phyloP scores from a whole-genome alignment of 2,797 vertebrate species.

The Gouania willdenowi region DNA sequence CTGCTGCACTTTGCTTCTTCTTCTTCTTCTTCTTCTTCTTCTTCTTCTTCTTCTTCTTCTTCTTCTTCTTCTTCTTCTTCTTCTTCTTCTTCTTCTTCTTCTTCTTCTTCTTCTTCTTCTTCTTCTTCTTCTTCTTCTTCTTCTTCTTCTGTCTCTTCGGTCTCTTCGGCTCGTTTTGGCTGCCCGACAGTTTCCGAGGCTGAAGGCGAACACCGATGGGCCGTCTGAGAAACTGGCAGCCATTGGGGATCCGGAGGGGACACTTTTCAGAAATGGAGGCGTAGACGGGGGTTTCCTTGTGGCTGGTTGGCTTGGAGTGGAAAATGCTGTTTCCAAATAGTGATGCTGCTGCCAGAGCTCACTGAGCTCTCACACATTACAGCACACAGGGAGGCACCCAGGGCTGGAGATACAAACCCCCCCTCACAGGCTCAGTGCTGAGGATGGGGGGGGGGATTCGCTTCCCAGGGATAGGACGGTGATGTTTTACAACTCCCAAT shows the following conservation, averaged over 20 bases:
- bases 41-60: not conserved
- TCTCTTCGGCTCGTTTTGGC: conserved; percentile 57
- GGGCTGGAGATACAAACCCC: conserved; percentile 50
- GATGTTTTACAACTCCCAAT: conserved; percentile 55
- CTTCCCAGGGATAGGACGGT: conserved; percentile 27
- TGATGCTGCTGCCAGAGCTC: conserved; percentile 47
- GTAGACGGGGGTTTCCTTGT: conserved; percentile 31
- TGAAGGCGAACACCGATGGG: conserved; percentile 74
- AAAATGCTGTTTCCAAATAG: conserved; percentile 55
- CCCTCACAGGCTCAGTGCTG: no score
- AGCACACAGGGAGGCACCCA: no score
- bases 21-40: conserved; percentile 2
- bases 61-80: conserved; percentile 13
- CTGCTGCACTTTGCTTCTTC: conserved; percentile 31
- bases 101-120: not conserved
- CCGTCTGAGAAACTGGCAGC: conserved; percentile 68
- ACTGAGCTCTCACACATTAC: conserved; percentile 56
- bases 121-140: conserved; percentile 15
- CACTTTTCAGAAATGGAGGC: conserved; percentile 28
- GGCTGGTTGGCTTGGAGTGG: conserved; percentile 61
- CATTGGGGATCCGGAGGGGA: conserved; percentile 52
- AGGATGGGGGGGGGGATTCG: no score
- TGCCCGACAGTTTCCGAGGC: conserved; percentile 59
- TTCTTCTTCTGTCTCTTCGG: conserved; percentile 31
- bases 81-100: conserved; percentile 15